Base-by-base conservation (phyloP, 2,797 vertebrate genomes). In the Numenius phaeopus region DNA sequence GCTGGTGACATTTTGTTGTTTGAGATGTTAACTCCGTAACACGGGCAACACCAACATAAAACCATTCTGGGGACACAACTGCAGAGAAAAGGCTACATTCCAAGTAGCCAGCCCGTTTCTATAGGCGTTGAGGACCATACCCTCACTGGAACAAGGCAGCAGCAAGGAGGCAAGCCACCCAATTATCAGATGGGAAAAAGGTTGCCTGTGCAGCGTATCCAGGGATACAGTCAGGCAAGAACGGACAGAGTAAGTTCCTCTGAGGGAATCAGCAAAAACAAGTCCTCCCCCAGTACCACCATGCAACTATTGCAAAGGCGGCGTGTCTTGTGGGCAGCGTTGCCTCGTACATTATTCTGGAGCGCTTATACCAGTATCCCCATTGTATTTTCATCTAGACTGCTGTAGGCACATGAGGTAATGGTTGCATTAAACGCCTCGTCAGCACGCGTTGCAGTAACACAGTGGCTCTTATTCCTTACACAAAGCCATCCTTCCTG, bases 381-480 rank as follows among this genome's bases (percentile, higher is more conserved):
- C 65, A 37, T 44, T 82, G 81, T 83, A 29, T 44, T 82, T 70
- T 32, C 69, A 39, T 30, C 58, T 3, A 61, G 66, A 14, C 86
- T 62, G 73, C 89, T 77, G 89, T 23, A 90, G 84, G 84, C 92
- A 91, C 61, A 83, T 84, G 94, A 87, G 91, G 91, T 82, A 90
- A 80, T 79, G 58, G 50, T 37, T 88, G 83, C 95, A 79, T 40
- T 79, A 90, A 82, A 83, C 59, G 91, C 93, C 62, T 27, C 6
- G 80, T 85, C 94, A 94, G 94, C 94, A 87, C 21, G 83, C 11
- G 1, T 71, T 52, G 85, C 93, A 87, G 83, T 59, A 94, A 96
- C 94, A 94, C 89, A 93, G 90, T 0, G 0, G 23, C 93, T 85
- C 88, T 93, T 93, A 89, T 89, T 89, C 70, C 83, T 34, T 8